phyloP scores from a whole-genome alignment of 2,888 invertebrate genomes.

The Silvanus unidentatus region DNA sequence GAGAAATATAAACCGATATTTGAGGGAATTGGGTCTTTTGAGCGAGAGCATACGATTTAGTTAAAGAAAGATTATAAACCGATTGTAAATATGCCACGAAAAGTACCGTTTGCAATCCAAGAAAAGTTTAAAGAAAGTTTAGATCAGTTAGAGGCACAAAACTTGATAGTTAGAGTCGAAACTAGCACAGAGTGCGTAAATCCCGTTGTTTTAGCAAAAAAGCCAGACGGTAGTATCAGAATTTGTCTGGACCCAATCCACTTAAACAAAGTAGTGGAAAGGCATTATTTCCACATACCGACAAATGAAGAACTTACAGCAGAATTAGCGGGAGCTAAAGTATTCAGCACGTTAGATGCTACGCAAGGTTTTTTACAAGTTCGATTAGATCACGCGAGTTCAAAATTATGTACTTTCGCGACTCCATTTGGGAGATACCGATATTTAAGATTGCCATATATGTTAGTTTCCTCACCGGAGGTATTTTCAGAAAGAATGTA shows the following conservation, averaged over 20 bases:
- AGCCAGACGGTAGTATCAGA: conserved; percentile 17
- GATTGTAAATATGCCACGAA: conserved; percentile 9
- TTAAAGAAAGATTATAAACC: conserved; percentile 17
- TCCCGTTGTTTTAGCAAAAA: conserved; percentile 16
- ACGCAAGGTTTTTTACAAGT: conserved; percentile 14
- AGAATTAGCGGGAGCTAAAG: conserved; percentile 12
- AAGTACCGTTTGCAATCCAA: conserved; percentile 14
- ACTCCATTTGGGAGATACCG: conserved; percentile 8
- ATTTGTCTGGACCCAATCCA: conserved; percentile 31
- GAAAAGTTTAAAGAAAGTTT: conserved; percentile 12
- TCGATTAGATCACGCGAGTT: conserved; percentile 5
- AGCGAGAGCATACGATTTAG: conserved; percentile 16
- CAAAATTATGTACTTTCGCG: conserved; percentile 9
- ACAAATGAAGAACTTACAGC: conserved; percentile 7
- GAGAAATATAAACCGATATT: conserved; percentile 17
- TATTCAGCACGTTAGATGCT: conserved; percentile 29
- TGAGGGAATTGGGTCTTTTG: conserved; percentile 18
- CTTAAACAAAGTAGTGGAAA: conserved; percentile 26
- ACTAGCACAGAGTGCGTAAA: conserved; percentile 12
- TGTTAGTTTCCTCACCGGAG: conserved; percentile 16
- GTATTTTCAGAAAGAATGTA: conserved; percentile 15
- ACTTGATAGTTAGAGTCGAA: conserved; percentile 7
- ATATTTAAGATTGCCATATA: conserved; percentile 26
- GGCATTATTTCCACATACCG: conserved; percentile 5
- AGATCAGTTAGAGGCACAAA: conserved; percentile 11